Base-by-base conservation (phyloP, 2,888 invertebrate genomes). In the Polymixis lichenea region DNA sequence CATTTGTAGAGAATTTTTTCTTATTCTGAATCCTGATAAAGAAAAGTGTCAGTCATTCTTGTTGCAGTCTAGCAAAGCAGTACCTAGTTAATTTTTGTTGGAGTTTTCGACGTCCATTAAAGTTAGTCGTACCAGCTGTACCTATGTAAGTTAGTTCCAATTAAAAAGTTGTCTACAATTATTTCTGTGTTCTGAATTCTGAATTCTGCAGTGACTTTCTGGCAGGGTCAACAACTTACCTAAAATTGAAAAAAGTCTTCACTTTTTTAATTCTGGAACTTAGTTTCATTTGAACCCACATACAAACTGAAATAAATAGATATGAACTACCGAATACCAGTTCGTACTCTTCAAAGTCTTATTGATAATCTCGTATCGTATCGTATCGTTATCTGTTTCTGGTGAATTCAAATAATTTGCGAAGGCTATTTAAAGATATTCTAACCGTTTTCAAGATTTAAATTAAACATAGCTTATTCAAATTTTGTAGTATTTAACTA, bases 231-330 rank as follows among this genome's bases (percentile, higher is more conserved):
- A n/a, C 22, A 71, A 32, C 6, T 49, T 19, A 32, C 22, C 13
- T 11, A 3, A 22, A 74, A 1, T 17, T 17, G 2, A 43, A 22
- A 28, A 55, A 56, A 25, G 17, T 25, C 8, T 28, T 46, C 11
- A 17, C 25, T 53, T n/a, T 8, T 28, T 19, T 51, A 28, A 15
- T 38, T 19, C 0, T 43, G 17, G 9, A 51, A 58, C 8, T 28
- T 25, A 9, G 2, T 43, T 77, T 32, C 0, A 13, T 2, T 53
- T n/a, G n/a, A 11, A 19, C 11, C 28, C 25, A 28, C 17, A 28
- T 70, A 53, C 25, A 32, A 70, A 46, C 32, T 71, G 43, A 70
- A 60, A 53, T 9, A 55, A 62, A 38, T 15, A 17, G 25, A 32
- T 25, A 25, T n/a, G 11, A 32, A 13, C 7, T 49, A 25, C n/a